Percentiles rank a stretch among this genome's conserved stretches.
These are phyloP conservation scores for Chrysina gloriosa DNA, from an alignment of 2,888 invertebrate genomes.

Conservation along the genomic window DNA sequence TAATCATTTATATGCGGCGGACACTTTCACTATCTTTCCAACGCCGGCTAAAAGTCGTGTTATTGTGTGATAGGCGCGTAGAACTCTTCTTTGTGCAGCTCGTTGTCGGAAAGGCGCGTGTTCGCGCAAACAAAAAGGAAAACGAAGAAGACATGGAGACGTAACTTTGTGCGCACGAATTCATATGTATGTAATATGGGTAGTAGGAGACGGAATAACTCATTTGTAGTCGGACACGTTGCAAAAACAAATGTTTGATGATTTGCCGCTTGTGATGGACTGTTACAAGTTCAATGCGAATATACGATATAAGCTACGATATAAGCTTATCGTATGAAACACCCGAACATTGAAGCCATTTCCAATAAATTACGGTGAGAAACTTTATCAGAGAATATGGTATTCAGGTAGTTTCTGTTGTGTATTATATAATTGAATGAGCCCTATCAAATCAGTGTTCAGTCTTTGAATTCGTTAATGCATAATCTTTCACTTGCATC, in stretches of 20 bases:
- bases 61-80: slow-evolving; percentile 12
- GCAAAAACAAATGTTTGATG: slow-evolving; percentile 1
- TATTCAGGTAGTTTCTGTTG: no score
- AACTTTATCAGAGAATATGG: background rate
- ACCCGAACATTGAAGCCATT: background rate
- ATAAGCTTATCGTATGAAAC: background rate
- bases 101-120: slow-evolving; percentile 5
- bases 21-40: slow-evolving; percentile 37
- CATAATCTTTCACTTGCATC: no score
- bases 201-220: background rate
- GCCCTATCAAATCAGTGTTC: no score
- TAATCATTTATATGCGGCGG: slow-evolving; percentile 36
- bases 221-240: background rate
- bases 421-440: no score
- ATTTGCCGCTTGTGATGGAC: background rate
- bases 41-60: slow-evolving; percentile 4
- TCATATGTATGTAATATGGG: slow-evolving; percentile 20
- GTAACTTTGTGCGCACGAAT: slow-evolving; percentile 5
- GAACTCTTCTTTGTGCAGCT: slow-evolving; percentile 28
- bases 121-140: slow-evolving; percentile 27
- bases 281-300: background rate
- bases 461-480: no score
- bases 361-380: background rate
- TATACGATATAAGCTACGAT: background rate
- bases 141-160: background rate